Base-by-base conservation (phyloP, 2,888 invertebrate species). In the Gerris lacustris region DNA sequence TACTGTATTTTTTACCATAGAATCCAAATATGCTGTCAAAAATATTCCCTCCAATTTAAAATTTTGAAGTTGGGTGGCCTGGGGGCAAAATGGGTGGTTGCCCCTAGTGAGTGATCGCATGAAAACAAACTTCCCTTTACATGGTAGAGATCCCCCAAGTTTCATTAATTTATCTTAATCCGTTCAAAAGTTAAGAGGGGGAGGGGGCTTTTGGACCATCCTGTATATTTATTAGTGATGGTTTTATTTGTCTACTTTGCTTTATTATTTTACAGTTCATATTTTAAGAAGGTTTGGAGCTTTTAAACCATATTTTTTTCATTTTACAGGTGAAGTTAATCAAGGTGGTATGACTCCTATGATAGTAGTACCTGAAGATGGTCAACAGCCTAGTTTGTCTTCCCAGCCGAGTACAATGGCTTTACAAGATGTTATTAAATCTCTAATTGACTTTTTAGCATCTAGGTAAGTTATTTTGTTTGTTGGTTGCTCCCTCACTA, bases 381-480 rank as follows among this genome's bases (percentile, higher is more conserved):
- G 55, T 55, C 64, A 9, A 7, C 18, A n/a, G 18, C 18, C 64
- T 18, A 64, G 64, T 17, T 18, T 64, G 11, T n/a, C 64, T 9
- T 18, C 64, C 18, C 31, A n/a, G 9, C 9, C 55, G 68, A 64
- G 18, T 63, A 88, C 87, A 76, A 84, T 90, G 82, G 87, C 89
- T 0, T 87, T 91, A 43, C 86, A 89, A 9, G 92, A 94, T 78
- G 89, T 94, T 66, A 92, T 94, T 76, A 95, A 95, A 81, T 92
- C 94, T 0, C 83, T 97, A 67, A 88, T 96, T 63, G 91, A 94
- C 79, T 96, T 94, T 80, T 84, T 97, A 62, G 89, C 92, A 1
- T 90, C 90, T 7, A 81, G 82, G 81, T 81, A 77, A 70, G 71
- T 68, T 45, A 44, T n/a, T 47, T 6, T 44, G 2, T 18, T 68